phyloP scores from a whole-genome alignment of 2,888 invertebrate genomes.

The Caenorhabditis parvicauda region DNA sequence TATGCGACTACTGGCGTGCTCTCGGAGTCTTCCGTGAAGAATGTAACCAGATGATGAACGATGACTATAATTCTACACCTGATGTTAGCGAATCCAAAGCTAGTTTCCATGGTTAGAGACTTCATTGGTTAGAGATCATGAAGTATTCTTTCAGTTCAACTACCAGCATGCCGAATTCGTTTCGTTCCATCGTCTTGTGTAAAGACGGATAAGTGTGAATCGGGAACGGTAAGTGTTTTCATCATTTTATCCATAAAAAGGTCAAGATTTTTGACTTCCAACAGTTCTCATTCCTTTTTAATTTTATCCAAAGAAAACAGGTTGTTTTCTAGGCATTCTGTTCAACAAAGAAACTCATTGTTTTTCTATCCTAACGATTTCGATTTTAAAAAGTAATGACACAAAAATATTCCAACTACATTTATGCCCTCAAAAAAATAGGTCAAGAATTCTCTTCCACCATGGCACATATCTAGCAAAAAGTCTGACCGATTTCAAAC shows the following conservation, averaged over 20 bases:
- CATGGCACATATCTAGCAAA: no score
- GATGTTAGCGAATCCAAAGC: slow-evolving; percentile 9
- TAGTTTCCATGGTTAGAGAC: slow-evolving; percentile 18
- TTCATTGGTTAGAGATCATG: neutral
- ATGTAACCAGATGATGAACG: slow-evolving; percentile 15
- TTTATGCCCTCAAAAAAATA: no score
- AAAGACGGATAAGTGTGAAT: slow-evolving; percentile 19
- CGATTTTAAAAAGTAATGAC: no score
- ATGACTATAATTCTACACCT: slow-evolving; percentile 18
- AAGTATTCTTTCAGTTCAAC: slow-evolving; percentile 15
- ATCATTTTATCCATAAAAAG: neutral
- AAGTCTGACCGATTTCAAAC: no score
- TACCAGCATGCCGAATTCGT: slow-evolving; percentile 21
- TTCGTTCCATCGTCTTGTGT: slow-evolving; percentile 25
- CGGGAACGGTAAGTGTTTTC: slow-evolving; percentile 11
- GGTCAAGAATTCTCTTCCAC: no score
- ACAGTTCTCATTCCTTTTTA: no score
- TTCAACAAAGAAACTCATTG: no score
- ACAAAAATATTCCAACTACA: no score
- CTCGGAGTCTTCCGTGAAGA: slow-evolving; percentile 19
- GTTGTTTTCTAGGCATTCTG: no score
- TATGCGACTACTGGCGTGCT: slow-evolving; percentile 27
- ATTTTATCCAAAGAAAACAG: no score
- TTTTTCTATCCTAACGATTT: no score
- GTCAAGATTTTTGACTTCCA: slow-evolving; percentile 1